Base-by-base conservation (phyloP, 2,888 invertebrate genomes). In the Euclidia mi region DNA sequence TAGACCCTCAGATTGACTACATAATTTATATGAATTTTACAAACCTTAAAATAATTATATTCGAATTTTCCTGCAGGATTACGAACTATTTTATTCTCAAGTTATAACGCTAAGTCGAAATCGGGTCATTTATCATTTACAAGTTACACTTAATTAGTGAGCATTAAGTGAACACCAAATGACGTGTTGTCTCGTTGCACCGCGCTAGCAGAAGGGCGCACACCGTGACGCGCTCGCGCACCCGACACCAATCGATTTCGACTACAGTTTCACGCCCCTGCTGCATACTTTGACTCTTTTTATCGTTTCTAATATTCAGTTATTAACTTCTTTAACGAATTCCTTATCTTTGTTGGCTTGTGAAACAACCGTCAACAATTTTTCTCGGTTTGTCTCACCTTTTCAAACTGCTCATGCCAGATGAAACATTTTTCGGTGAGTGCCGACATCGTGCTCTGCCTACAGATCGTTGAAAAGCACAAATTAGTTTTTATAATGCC, bases 231-330 rank as follows among this genome's bases (percentile, higher is more conserved):
- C 77, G 77, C 81, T 63, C 77, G 85, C 83, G 73, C 85, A 82
- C 74, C 87, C 90, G 84, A 63, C 82, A 69, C 88, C 74, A 90
- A 93, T 92, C 86, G 88, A 92, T 94, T 92, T 77, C 62, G 17
- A 60, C 63, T 71, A 70, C 76, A 78, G 79, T 85, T 89, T 89
- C 88, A 89, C 84, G 90, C 85, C 79, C 75, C 84, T 80, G 78
- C 84, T 84, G 86, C 85, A 85, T 89, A 84, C 81, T 86, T 83
- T 57, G 67, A 75, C 78, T 79, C 71, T 68, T 83, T 81, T 80
- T 79, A 71, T 71, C 59, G 60, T 52, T 51, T 53, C 29, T 52
- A 60, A 64, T 68, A 67, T 71, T 56, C 14, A 55, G 71, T 46
- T 69, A 69, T 65, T 64, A 63, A 28, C 49, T 71, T 60, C 69